Base-by-base conservation (phyloP, 1,140 invertebrate genomes). In the Hydropsyche tenuis region DNA sequence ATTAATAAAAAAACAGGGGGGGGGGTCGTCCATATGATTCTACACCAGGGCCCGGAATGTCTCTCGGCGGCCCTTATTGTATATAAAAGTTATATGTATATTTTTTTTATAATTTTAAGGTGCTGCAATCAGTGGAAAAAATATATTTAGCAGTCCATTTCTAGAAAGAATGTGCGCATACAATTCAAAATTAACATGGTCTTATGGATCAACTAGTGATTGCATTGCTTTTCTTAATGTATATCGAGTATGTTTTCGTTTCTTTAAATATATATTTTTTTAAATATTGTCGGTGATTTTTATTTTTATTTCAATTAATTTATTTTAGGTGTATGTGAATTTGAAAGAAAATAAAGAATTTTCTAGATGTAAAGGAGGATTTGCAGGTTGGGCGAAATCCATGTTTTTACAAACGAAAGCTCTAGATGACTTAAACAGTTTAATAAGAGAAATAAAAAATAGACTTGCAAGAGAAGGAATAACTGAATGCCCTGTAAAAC, bases 171-270 rank as follows among this genome's bases (percentile, higher is more conserved):
- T 95, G 6, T 86, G 91, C 56, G 88, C 92, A 0, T 97, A 93
- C 82, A 89, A 89, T 79, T 90, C 89, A 14, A 95, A 94, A 80
- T 82, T 96, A 1, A 83, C 87, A 0, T 98, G 94, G 92, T 88
- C 94, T 0, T 88, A 91, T 80, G 89, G 90, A 0, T 92, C 94
- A 0, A 90, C 89, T 43, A 96, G 94, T 78, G 97, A 98, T 83
- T 90, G 91, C 71, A 87, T 98, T 65, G 91, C 94, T 0, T 90
- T 92, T 73, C 84, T 94, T 1, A 92, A 94, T 81, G 91, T 93
- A 0, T 98, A 94, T 80, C 87, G 89, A 79, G 91, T 93, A 80
- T 78, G 81, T 46, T 20, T 68, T 12, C 22, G 4, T 46, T 46
- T 46, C 53, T 73, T 45, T 73, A 46, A 27, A 74, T 76, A 46